Evolutionary conservation across 2,797 vertebrate species (phyloP).

Genomic region (Pipistrellus pipistrellus): DNA sequence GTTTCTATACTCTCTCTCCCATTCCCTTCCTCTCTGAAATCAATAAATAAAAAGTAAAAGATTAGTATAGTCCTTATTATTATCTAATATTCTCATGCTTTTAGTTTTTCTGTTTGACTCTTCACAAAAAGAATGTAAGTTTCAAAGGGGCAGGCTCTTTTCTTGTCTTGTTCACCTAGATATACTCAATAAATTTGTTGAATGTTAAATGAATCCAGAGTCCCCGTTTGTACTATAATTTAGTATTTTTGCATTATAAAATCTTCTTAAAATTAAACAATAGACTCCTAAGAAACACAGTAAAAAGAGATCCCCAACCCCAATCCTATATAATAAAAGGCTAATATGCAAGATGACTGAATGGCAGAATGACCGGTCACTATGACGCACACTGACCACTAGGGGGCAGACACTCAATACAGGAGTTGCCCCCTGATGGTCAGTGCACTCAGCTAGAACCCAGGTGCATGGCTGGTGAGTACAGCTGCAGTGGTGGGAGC

Average conservation of each 20-base stretch:
- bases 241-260: slow-evolving; percentile 28
- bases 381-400: too few relatives aligned
- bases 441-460: too few relatives aligned
- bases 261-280: slow-evolving; percentile 50
- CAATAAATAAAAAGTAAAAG: too few relatives aligned
- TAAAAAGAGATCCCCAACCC: neutral
- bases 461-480: too few relatives aligned
- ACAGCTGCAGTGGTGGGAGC: too few relatives aligned
- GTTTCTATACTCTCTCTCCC: too few relatives aligned
- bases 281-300: neutral
- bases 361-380: too few relatives aligned
- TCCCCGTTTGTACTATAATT: neutral
- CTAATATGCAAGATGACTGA: too few relatives aligned
- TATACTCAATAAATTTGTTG: neutral
- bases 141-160: neutral
- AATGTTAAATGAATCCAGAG: neutral
- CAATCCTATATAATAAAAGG: too few relatives aligned
- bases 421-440: too few relatives aligned
- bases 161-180: neutral
- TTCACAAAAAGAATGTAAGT: neutral
- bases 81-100: neutral
- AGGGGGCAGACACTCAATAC: too few relatives aligned
- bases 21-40: too few relatives aligned
- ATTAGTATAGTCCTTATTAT: neutral
- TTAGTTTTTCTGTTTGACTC: slow-evolving; percentile 9